phyloP scores from a whole-genome alignment of 2,113 vertebrate species.

The Odocoileus hemionus region DNA sequence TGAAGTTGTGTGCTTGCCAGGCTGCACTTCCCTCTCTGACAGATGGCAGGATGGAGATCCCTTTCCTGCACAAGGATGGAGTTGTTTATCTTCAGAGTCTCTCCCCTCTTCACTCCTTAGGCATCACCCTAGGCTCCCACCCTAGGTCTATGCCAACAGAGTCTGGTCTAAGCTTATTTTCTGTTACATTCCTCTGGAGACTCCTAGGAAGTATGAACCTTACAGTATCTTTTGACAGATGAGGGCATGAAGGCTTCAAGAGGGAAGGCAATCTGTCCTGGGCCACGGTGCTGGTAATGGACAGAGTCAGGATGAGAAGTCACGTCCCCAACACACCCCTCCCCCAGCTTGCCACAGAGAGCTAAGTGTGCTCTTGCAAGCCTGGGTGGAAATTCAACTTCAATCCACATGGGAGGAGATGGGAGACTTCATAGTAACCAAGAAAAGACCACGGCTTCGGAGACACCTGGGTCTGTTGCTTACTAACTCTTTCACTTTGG shows the following conservation, averaged over 20 bases:
- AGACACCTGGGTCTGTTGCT: not conserved
- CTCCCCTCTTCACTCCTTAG: not conserved
- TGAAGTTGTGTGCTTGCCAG: not conserved
- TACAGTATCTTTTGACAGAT: not conserved
- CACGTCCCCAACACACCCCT: accelerated
- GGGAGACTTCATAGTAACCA: not conserved
- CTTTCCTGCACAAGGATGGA: not conserved
- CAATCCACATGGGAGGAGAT: not conserved
- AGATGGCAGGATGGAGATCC: not conserved
- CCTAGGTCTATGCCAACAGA: not conserved
- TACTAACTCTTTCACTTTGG: not conserved
- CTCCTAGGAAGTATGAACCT: not conserved
- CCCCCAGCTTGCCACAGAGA: not conserved
- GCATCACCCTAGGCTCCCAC: not conserved
- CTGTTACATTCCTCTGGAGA: not conserved
- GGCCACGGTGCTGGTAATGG: not conserved
- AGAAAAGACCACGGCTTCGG: not conserved
- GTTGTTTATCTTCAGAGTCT: not conserved
- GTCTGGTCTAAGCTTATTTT: not conserved
- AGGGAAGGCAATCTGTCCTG: not conserved
- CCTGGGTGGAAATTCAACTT: not conserved
- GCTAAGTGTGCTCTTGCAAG: not conserved
- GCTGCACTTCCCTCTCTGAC: not conserved
- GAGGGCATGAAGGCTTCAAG: not conserved
- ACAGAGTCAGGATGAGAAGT: not conserved